Evolutionary conservation across 2,113 vertebrate genomes (phyloP).

Genomic region (Onychostruthus taczanowskii): DNA sequence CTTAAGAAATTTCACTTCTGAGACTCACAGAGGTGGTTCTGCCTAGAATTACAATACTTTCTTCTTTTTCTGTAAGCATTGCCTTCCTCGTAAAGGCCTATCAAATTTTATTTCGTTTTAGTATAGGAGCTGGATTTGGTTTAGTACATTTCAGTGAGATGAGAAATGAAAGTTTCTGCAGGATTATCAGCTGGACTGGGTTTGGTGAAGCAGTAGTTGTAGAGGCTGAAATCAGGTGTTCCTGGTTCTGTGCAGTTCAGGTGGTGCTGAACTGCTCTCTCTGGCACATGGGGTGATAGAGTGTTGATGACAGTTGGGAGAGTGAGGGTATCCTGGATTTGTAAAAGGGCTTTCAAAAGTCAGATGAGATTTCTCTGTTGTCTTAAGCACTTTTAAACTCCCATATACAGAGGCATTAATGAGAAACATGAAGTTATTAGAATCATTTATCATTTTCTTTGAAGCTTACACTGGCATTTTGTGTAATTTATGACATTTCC

Average conservation of each 20-base stretch:
- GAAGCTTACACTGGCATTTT: constrained; percentile 77
- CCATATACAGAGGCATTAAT: constrained; percentile 73
- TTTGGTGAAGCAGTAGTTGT: not conserved
- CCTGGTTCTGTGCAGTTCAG: not conserved
- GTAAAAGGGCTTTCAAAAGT: constrained; percentile 45
- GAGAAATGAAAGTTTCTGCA: constrained; percentile 48
- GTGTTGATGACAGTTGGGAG: not conserved
- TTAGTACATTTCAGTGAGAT: constrained; percentile 28
- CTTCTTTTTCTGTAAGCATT: constrained; percentile 31
- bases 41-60: constrained; percentile 42
- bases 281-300: not conserved
- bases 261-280: not conserved
- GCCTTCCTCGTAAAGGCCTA: constrained; percentile 55
- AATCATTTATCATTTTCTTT: constrained; percentile 79
- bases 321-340: constrained; percentile 5
- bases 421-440: constrained; percentile 81
- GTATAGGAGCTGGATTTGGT: constrained; percentile 47
- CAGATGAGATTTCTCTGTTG: constrained; percentile 60
- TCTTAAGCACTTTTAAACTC: constrained; percentile 68
- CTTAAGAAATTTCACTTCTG: constrained; percentile 8
- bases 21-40: constrained; percentile 22
- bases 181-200: not conserved
- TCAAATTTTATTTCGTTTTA: constrained; percentile 62
- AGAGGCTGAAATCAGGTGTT: not conserved
- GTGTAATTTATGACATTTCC: constrained; percentile 78